Percentiles rank a stretch among this genome's conserved stretches.
Conservation (phyloP, 2,113 vertebrate species). For the Coreoperca whiteheadi region DNA sequence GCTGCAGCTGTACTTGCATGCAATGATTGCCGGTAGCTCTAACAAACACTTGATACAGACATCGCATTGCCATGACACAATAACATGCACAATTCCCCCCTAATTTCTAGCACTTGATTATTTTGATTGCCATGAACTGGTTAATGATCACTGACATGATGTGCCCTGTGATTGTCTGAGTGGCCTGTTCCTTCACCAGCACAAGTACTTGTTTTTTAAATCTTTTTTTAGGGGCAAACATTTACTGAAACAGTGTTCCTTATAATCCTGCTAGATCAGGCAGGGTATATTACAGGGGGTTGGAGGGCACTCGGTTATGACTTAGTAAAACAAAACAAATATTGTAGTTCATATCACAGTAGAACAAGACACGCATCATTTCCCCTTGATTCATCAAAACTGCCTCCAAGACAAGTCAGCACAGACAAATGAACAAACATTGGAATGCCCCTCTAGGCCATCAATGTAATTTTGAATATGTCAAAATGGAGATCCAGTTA, state of each 20-base stretch:
- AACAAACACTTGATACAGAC: not conserved
- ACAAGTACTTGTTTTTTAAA: not conserved
- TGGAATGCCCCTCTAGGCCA: too few relatives aligned
- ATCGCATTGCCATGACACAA: not conserved
- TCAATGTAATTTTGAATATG: not conserved
- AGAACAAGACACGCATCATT: not conserved
- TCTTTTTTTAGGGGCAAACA: not conserved
- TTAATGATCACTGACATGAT: not conserved
- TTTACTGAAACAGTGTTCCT: not conserved
- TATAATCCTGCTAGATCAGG: not conserved
- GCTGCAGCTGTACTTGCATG: not conserved
- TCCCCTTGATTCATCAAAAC: not conserved
- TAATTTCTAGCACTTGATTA: not conserved
- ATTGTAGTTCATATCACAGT: not conserved
- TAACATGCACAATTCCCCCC: not conserved
- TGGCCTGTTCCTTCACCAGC: not conserved
- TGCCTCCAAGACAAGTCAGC: not conserved
- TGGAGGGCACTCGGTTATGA: not conserved
- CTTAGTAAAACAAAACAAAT: constrained; percentile 10
- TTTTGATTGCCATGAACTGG: not conserved
- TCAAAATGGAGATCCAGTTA: not conserved
- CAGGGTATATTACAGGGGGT: not conserved
- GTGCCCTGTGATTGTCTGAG: not conserved
- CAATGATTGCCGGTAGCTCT: not conserved
- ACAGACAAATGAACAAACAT: not conserved